Evolutionary conservation across 53 echinoderm and acorn worm genomes (phyloP).

Genomic region (Patiria pectinifera): DNA sequence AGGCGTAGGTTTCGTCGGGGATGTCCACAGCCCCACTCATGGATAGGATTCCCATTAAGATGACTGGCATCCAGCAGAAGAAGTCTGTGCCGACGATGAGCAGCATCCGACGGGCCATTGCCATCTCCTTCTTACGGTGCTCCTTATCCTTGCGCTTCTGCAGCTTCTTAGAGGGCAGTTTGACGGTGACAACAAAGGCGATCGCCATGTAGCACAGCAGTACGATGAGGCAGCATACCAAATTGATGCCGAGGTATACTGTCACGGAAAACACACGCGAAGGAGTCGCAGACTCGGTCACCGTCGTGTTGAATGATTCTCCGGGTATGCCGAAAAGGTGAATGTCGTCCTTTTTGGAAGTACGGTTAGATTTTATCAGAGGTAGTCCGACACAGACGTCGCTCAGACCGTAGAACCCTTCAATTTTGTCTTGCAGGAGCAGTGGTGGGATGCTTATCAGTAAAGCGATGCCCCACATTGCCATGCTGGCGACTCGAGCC

Average conservation of each 20-base stretch:
- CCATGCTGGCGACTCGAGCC: not conserved
- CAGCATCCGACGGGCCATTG: constrained; percentile 67
- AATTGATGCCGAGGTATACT: constrained; percentile 56
- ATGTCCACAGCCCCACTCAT: constrained; percentile 34
- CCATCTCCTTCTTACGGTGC: constrained; percentile 55
- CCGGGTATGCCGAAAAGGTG: not conserved
- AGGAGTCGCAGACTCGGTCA: constrained; percentile 11
- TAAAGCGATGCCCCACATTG: constrained; percentile 42
- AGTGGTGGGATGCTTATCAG: constrained; percentile 35
- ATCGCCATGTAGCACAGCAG: constrained; percentile 56
- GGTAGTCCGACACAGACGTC: constrained; percentile 61
- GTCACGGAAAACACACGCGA: constrained; percentile 39
- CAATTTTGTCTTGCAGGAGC: constrained; percentile 31
- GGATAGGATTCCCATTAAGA: constrained; percentile 61
- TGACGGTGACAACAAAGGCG: constrained; percentile 50
- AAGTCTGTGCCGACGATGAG: constrained; percentile 73
- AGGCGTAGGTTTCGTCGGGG: constrained; percentile 52
- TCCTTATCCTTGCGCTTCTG: constrained; percentile 53
- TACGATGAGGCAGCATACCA: constrained; percentile 55
- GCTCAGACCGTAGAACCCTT: constrained; percentile 44
- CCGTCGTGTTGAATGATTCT: not conserved
- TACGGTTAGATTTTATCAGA: not conserved
- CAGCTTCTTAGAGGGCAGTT: constrained; percentile 59
- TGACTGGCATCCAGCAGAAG: constrained; percentile 75
- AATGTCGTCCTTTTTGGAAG: not conserved